Evolutionary conservation across 2,888 invertebrate species (phyloP).

Genomic region (Drosophila testacea): DNA sequence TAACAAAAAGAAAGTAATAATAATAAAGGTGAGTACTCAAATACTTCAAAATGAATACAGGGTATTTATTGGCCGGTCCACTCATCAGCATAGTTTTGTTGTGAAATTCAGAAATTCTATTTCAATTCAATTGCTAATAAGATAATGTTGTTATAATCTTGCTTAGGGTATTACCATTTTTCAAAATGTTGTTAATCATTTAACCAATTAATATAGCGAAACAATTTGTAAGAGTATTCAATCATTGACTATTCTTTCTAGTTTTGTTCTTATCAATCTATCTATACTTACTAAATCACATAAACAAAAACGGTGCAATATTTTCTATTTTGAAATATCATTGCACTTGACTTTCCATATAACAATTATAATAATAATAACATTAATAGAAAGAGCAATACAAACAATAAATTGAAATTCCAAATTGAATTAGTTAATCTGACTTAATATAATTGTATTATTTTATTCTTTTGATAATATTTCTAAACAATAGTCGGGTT

Average conservation of each 20-base stretch:
- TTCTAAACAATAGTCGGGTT: neutral
- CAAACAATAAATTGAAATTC: neutral
- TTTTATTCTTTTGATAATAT: neutral
- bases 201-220: neutral
- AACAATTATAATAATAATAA: neutral
- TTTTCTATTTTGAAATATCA: slow-evolving; percentile 22
- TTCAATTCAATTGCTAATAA: neutral
- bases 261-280: slow-evolving; percentile 24
- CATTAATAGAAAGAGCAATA: neutral
- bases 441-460: neutral
- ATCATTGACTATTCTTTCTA: neutral
- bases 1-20: neutral
- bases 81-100: neutral
- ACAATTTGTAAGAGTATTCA: neutral
- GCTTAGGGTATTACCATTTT: neutral
- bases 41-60: neutral
- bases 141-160: neutral
- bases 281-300: slow-evolving; percentile 14
- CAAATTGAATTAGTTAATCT: neutral
- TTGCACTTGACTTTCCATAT: slow-evolving; percentile 15
- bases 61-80: neutral
- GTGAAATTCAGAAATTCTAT: neutral
- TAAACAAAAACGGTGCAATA: slow-evolving; percentile 6
- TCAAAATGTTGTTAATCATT: neutral
- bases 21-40: slow-evolving; percentile 37